Evolutionary conservation across 2,113 vertebrate species (phyloP), one percentile per base, ranked within the genome.

Genomic region (Cyprinus carpio): DNA sequence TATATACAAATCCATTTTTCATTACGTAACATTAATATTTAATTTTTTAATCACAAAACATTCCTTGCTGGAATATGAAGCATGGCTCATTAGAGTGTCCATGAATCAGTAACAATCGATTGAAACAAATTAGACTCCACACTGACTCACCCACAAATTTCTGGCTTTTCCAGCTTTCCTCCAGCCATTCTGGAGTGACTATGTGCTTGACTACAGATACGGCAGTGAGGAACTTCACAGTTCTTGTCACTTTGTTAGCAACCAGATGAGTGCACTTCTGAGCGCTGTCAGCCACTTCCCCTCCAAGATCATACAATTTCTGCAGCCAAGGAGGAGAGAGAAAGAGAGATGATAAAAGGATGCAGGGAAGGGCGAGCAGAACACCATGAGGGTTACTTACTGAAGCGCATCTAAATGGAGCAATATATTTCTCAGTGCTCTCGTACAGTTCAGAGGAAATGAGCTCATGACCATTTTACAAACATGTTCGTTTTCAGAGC

Each of bases 141-240:
- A 40, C 29, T 6, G 1, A 91, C 64, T 89, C 86, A 97, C 96
- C 96, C 18, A 97, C 89, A 90, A 99, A 99, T 82, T 95, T 95
- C 93, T 99, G 97, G 86, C 94, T 92, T 89, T 95, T 98, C 93
- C 97, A 98, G 91, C 98, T 96, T 72, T 99, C 97, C 84, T 99
- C 98, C 84, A 99, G 92, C 98, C 98, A 99, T 51, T 99, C 97
- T 0, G 97, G 96, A 4, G 96, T 97, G 79, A 99, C 95, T 0
- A 99, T 96, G 92, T 99, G 96, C 92, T 96, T 97, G 58, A 96
- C 97, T 51, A 97, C 92, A 1, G 98, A 98, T 90, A 99, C 94
- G n/a, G 97, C 96, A 0, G 96, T 97, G 84, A 99, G 95, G 92
- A 99, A 99, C 89, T 99, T 99, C 75, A 99, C 96, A 0, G 98